A percentile compares a stretch with the other conserved stretches of the same genome.
These are phyloP conservation scores for Stomorhina lunata DNA, from an alignment of 2,888 invertebrate genomes.

Conservation along the genomic window DNA sequence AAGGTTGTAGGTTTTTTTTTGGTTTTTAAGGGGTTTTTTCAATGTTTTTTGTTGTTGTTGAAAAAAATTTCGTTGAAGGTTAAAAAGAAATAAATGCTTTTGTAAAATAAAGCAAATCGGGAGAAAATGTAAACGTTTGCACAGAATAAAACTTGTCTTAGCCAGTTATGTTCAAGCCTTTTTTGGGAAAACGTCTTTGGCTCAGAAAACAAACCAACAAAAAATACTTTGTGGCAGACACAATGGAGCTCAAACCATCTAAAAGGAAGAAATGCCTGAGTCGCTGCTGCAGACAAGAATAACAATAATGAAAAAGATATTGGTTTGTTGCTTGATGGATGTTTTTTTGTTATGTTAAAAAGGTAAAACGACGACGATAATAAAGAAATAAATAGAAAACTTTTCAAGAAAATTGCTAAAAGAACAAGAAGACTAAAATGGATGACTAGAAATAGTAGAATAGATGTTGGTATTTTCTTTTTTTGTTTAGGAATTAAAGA, in stretches of 20 bases:
- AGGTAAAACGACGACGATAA: background rate
- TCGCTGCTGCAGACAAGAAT: conserved; percentile 40
- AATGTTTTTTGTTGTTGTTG: background rate
- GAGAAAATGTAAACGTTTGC: conserved; percentile 3
- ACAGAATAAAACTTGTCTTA: conserved; percentile 5
- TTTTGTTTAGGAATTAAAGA: background rate
- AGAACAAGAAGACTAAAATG: conserved; percentile 34
- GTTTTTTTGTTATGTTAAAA: too few relatives aligned
- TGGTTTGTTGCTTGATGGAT: too few relatives aligned
- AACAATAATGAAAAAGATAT: too few relatives aligned
- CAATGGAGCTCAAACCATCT: conserved; percentile 42
- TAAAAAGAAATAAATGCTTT: too few relatives aligned
- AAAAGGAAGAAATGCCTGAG: conserved; percentile 30
- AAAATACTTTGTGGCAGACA: conserved; percentile 50
- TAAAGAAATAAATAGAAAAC: conserved; percentile 12
- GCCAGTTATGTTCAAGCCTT: background rate
- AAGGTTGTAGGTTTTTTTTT: conserved; percentile 33
- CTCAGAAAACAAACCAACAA: too few relatives aligned
- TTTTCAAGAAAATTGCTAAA: conserved; percentile 41
- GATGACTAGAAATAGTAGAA: conserved; percentile 53
- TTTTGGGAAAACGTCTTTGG: conserved; percentile 5
- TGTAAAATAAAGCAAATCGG: conserved; percentile 8
- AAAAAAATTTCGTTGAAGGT: conserved; percentile 41
- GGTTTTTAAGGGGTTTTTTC: background rate
- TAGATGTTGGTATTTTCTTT: background rate